These are phyloP conservation scores for Saturnia pavonia DNA, from an alignment of 2,888 invertebrate species.

Conservation along the genomic window DNA sequence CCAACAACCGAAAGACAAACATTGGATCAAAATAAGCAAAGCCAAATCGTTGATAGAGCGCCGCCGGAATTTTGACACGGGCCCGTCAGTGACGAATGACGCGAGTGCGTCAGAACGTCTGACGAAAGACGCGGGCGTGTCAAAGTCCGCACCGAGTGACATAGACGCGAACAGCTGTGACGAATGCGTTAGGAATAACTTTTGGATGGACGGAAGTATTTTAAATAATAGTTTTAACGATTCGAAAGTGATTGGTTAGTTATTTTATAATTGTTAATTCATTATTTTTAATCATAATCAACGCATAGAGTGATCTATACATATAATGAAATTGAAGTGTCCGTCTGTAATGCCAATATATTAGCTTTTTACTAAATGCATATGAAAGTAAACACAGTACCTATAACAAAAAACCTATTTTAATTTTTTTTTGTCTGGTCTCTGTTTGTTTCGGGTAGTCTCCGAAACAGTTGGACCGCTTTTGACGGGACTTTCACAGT, in stretches of 20 bases:
- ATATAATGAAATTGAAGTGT: too few species aligned
- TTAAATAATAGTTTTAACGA: constrained; percentile 38
- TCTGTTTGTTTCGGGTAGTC: too few species aligned
- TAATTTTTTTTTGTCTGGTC: too few species aligned
- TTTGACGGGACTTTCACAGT: too few species aligned
- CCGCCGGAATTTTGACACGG: not conserved
- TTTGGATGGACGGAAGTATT: constrained; percentile 43
- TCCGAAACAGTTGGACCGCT: too few species aligned
- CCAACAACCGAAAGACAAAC: constrained; percentile 31
- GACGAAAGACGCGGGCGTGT: constrained; percentile 15
- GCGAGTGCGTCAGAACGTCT: not conserved
- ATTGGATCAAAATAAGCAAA: constrained; percentile 31
- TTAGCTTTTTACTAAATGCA: too few species aligned
- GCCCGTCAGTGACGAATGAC: not conserved
- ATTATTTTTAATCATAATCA: too few species aligned
- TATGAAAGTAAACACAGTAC: too few species aligned
- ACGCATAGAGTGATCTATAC: too few species aligned
- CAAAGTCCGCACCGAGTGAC: constrained; percentile 29
- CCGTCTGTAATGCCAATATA: too few species aligned
- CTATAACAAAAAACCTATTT: too few species aligned
- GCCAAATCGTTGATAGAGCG: not conserved
- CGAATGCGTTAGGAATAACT: constrained; percentile 51
- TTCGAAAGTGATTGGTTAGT: constrained; percentile 40
- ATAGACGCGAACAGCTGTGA: constrained; percentile 42
- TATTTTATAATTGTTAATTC: not conserved